These are phyloP conservation scores for Oostethus manadensis DNA, from an alignment of 2,113 vertebrate genomes.

Conservation along the genomic window DNA sequence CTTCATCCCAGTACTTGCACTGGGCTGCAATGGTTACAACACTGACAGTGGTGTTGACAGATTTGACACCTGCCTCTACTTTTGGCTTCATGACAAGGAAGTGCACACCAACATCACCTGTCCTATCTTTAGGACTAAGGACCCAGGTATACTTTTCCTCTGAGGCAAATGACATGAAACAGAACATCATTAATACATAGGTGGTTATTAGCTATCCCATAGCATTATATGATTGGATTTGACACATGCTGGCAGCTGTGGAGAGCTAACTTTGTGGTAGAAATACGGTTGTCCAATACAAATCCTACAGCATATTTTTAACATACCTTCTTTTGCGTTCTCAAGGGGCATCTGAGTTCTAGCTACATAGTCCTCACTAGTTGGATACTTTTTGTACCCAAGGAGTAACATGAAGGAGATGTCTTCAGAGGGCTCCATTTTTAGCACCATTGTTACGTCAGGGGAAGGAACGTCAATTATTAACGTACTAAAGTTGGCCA, in stretches of 20 bases:
- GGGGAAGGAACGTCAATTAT: constrained; percentile 77
- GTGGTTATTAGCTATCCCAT: neutral
- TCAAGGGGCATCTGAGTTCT: constrained; percentile 70
- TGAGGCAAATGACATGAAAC: constrained; percentile 45
- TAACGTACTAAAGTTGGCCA: constrained; percentile 77
- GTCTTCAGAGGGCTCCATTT: constrained; percentile 76
- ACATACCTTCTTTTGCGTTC: constrained; percentile 67
- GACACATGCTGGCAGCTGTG: neutral
- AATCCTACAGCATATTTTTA: neutral
- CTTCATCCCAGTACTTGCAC: constrained; percentile 89
- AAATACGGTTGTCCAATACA: too few relatives aligned
- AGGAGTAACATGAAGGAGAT: constrained; percentile 77
- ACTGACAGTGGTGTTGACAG: constrained; percentile 66
- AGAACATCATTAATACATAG: constrained; percentile 1
- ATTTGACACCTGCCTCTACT: constrained; percentile 64
- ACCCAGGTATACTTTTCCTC: constrained; percentile 83
- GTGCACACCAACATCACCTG: constrained; percentile 75
- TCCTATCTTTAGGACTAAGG: constrained; percentile 75
- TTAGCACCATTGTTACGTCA: constrained; percentile 79
- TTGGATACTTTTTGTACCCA: constrained; percentile 79
- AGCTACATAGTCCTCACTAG: constrained; percentile 71
- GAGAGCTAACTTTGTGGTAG: neutral
- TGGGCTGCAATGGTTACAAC: constrained; percentile 79
- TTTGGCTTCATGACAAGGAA: constrained; percentile 78
- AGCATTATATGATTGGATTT: neutral